Evolutionary conservation across 2,888 invertebrate species (phyloP).

Genomic region (Drosophila kokeensis): DNA sequence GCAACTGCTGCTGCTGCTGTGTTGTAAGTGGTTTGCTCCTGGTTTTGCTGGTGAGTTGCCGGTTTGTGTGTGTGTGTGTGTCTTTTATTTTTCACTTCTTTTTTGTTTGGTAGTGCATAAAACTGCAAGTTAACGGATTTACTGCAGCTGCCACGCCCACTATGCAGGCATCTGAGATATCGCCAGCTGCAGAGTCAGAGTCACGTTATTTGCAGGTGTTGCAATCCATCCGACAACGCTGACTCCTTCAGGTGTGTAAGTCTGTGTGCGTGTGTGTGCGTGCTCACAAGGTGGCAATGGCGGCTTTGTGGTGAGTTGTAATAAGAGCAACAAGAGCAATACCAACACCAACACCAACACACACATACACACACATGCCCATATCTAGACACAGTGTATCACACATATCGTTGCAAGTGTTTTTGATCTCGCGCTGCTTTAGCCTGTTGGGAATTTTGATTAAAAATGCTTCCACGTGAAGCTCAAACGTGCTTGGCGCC

Average conservation of each 20-base stretch:
- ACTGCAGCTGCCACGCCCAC: slow-evolving; percentile 68
- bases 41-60: not conserved
- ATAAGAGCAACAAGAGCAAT: slow-evolving; percentile 45
- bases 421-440: slow-evolving; percentile 75
- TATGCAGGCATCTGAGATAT: slow-evolving; percentile 37
- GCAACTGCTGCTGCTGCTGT: not conserved
- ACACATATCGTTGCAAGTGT: slow-evolving; percentile 70
- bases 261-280: slow-evolving; percentile 9
- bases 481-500: slow-evolving; percentile 74
- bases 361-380: slow-evolving; percentile 12
- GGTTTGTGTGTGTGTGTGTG: not conserved
- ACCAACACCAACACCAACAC: slow-evolving; percentile 20
- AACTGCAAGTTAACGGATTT: slow-evolving; percentile 72
- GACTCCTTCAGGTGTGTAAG: slow-evolving; percentile 38
- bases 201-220: slow-evolving; percentile 82
- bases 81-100: slow-evolving; percentile 16
- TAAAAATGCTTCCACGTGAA: slow-evolving; percentile 84
- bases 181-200: slow-evolving; percentile 68
- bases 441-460: slow-evolving; percentile 85
- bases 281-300: slow-evolving; percentile 35
- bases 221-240: slow-evolving; percentile 75
- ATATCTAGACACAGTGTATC: slow-evolving; percentile 23
- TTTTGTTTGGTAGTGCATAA: slow-evolving; percentile 60
- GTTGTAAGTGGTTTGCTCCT: not conserved
- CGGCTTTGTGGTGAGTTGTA: slow-evolving; percentile 70